phyloP scores from a whole-genome alignment of 30 jellyfish, hydroid and myxozoan genomes.

The Morbakka virulenta region DNA sequence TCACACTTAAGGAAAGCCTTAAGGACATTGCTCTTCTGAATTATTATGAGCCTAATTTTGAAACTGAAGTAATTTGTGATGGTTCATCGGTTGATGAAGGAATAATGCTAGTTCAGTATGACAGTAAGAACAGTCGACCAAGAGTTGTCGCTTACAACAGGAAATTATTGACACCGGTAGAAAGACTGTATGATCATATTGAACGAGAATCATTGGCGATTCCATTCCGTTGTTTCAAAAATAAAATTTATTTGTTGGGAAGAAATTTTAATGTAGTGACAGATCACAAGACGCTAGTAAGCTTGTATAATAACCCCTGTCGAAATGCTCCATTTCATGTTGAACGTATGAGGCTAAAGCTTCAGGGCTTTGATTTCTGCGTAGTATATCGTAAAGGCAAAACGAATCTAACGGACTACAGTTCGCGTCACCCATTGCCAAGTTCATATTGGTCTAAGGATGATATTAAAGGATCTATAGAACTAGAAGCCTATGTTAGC shows the following conservation, averaged over 20 bases:
- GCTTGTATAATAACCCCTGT: not conserved
- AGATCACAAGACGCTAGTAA: not conserved
- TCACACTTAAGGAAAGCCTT: not conserved
- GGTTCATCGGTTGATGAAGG: not conserved
- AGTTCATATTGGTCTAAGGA: not conserved
- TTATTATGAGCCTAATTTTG: not conserved
- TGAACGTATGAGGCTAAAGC: not conserved
- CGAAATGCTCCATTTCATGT: not conserved
- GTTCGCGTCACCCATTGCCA: not conserved
- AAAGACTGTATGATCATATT: not conserved
- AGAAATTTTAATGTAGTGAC: not conserved
- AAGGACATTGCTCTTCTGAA: not conserved
- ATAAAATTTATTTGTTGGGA: not conserved
- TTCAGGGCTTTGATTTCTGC: not conserved
- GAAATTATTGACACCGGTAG: not conserved
- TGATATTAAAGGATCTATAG: not conserved
- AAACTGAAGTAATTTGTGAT: not conserved
- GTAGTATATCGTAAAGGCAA: not conserved
- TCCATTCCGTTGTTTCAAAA: not conserved
- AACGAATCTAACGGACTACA: not conserved
- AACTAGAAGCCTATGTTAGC: not conserved
- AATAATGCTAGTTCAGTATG: not conserved
- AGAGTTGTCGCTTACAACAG: not conserved
- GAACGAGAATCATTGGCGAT: not conserved
- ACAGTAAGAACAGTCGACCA: not conserved